Evolutionary conservation across 2,797 vertebrate species (phyloP).

Genomic region (Xiphophorus birchmanni): DNA sequence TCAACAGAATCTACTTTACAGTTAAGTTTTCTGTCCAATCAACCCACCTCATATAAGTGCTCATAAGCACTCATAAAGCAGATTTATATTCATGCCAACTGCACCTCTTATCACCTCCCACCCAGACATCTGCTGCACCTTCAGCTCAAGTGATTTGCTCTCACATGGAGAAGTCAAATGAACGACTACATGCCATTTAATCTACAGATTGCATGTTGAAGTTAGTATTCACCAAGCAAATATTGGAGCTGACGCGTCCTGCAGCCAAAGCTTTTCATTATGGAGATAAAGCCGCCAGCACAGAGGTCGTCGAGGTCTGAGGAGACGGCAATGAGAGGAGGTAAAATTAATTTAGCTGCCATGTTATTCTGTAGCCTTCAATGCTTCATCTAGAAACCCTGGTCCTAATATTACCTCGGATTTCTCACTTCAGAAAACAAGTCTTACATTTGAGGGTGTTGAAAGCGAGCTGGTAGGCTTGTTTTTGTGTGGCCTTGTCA

Average conservation of each 20-base stretch:
- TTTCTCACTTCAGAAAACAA: neutral
- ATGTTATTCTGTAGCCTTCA: neutral
- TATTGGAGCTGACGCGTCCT: conserved; percentile 53
- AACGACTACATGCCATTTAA: conserved; percentile 60
- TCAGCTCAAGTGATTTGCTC: conserved; percentile 51
- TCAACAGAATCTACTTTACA: neutral
- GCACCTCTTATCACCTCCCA: conserved; percentile 64
- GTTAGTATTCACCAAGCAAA: conserved; percentile 50
- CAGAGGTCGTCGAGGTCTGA: conserved; percentile 20
- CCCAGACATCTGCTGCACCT: conserved; percentile 59
- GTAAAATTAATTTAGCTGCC: conserved; percentile 56
- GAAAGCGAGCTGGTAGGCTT: conserved; percentile 88
- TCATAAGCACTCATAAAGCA: conserved; percentile 8
- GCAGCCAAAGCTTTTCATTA: conserved; percentile 60
- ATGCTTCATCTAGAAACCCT: neutral
- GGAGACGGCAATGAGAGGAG: conserved; percentile 26
- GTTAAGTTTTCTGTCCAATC: neutral
- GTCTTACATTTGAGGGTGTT: conserved; percentile 84
- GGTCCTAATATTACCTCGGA: neutral
- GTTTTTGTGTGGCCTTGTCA: conserved; percentile 71
- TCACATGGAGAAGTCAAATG: conserved; percentile 46
- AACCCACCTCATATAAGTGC: neutral
- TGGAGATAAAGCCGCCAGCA: conserved; percentile 55
- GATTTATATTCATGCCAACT: conserved; percentile 16
- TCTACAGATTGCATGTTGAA: conserved; percentile 63